Evolutionary conservation across 2,797 vertebrate species (phyloP).

Genomic region (Manis javanica): DNA sequence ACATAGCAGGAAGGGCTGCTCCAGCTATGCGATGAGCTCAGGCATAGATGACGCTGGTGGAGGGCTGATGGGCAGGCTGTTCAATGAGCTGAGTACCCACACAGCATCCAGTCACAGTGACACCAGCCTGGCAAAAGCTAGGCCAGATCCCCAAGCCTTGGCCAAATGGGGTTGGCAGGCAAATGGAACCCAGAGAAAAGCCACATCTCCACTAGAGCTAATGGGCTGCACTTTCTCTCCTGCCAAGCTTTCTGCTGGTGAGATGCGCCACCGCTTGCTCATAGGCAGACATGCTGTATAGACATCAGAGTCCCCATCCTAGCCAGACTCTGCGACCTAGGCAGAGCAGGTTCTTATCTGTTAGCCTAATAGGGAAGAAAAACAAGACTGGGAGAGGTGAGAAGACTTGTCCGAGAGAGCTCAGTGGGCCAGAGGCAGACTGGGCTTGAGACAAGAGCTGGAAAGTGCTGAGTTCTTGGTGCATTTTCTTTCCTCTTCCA

Average conservation of each 20-base stretch:
- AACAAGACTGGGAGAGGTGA: background rate
- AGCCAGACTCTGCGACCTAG: accelerated
- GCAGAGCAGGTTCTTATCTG: background rate
- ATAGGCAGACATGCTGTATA: accelerated
- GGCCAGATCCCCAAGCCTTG: background rate
- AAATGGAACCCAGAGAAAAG: background rate
- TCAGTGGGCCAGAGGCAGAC: accelerated
- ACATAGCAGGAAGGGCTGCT: accelerated
- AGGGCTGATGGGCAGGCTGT: background rate
- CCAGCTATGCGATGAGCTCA: accelerated
- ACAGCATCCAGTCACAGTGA: accelerated
- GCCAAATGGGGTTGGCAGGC: background rate
- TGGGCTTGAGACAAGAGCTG: background rate
- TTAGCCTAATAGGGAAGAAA: background rate
- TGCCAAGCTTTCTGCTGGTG: background rate
- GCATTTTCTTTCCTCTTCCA: accelerated
- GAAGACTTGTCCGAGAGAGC: accelerated
- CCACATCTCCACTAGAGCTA: accelerated
- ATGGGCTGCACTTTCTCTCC: background rate
- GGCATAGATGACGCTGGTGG: accelerated
- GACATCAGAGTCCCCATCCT: accelerated
- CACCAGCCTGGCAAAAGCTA: background rate
- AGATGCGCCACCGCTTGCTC: background rate
- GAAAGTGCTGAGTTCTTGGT: accelerated
- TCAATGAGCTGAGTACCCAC: accelerated